Percentiles rank a stretch among this genome's conserved stretches.
Evolutionary conservation across 2,113 vertebrate species (phyloP).

Genomic region (Caretta caretta): DNA sequence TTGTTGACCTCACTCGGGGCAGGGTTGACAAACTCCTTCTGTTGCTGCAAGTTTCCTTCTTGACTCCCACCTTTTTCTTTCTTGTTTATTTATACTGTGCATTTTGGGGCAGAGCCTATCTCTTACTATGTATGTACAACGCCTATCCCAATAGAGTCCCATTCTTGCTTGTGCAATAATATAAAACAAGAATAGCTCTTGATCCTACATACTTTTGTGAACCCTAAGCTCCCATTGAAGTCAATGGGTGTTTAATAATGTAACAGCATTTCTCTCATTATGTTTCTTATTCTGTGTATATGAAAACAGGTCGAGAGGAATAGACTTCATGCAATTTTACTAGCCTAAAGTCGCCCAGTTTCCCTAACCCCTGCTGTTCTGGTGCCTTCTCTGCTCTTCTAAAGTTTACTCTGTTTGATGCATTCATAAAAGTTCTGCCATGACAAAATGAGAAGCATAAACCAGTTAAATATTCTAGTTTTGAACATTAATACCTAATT

Average conservation of each 20-base stretch:
- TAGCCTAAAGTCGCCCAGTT: background rate
- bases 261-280: background rate
- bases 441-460: accelerated
- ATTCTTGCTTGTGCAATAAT: background rate
- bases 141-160: background rate
- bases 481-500: background rate
- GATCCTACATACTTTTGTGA: background rate
- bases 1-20: background rate
- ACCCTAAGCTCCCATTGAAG: background rate
- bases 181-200: background rate
- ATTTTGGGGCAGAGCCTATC: background rate
- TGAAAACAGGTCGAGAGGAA: background rate
- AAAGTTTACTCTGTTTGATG: background rate
- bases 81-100: accelerated
- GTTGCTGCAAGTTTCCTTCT: background rate
- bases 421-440: background rate
- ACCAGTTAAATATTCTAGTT: background rate
- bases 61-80: background rate
- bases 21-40: background rate
- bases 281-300: background rate
- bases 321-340: background rate
- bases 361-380: background rate
- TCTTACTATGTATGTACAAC: background rate
- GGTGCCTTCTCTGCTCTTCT: background rate
- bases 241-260: background rate